Evolutionary conservation across 2,113 vertebrate species (phyloP).

Genomic region (Boleophthalmus pectinirostris): DNA sequence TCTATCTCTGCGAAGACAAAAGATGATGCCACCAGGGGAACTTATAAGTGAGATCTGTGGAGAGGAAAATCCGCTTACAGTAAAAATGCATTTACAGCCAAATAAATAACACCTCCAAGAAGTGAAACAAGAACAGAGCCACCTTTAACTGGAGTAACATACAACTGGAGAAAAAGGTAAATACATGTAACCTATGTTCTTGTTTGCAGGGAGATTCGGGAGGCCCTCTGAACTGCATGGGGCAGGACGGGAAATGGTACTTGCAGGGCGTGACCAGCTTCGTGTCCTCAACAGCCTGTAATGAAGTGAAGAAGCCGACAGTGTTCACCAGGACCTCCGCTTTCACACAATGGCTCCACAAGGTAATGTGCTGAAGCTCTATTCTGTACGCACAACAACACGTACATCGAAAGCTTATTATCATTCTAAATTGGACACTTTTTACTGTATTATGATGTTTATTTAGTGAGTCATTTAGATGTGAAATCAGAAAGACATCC

Average conservation of each 20-base stretch:
- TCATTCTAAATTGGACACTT: too few species aligned
- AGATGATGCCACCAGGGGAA: too few species aligned
- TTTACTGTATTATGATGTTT: too few species aligned
- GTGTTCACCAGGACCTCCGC: constrained; percentile 70
- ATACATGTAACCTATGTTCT: not conserved
- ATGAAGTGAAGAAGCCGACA: constrained; percentile 69
- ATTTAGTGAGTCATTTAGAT: not conserved
- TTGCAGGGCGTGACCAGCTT: constrained; percentile 72
- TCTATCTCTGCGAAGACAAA: too few species aligned
- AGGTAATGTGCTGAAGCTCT: constrained; percentile 34
- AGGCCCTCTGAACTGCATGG: constrained; percentile 67
- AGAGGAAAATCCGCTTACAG: too few species aligned
- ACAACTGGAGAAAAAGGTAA: not conserved
- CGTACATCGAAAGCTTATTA: too few species aligned
- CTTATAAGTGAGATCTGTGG: too few species aligned
- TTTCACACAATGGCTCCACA: constrained; percentile 64
- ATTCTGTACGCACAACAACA: too few species aligned
- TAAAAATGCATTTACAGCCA: too few species aligned
- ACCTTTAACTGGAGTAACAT: too few species aligned
- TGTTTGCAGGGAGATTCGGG: constrained; percentile 65
- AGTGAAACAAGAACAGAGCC: too few species aligned
- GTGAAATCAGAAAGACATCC: not conserved
- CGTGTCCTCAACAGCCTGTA: constrained; percentile 61
- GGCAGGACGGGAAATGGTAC: constrained; percentile 61
- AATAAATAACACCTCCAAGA: too few species aligned